A percentile compares a stretch with the other conserved stretches of the same genome.
phyloP scores from a whole-genome alignment of 2,888 invertebrate genomes.

The Sialis lutaria region DNA sequence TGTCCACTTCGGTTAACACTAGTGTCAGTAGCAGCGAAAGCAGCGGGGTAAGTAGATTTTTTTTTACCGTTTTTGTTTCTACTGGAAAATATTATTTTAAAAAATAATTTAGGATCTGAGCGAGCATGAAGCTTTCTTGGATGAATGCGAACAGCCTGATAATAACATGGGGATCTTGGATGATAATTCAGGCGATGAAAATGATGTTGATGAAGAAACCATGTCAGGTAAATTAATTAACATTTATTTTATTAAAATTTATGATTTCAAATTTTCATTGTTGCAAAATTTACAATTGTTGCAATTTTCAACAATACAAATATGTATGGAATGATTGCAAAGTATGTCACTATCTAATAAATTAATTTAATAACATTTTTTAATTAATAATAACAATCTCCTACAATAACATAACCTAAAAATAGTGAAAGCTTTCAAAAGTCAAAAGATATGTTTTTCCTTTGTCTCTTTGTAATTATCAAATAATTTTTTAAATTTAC shows the following conservation, averaged over 20 bases:
- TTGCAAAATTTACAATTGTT: too few species aligned
- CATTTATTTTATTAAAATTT: not conserved
- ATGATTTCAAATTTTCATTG: not conserved
- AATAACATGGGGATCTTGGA: conserved; percentile 35
- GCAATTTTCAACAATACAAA: too few species aligned
- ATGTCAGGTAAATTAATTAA: conserved; percentile 45
- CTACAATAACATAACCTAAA: too few species aligned
- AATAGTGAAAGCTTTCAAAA: too few species aligned
- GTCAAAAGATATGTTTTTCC: too few species aligned
- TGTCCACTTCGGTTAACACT: conserved; percentile 22
- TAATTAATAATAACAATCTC: too few species aligned
- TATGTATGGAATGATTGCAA: too few species aligned
- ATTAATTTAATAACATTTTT: too few species aligned
- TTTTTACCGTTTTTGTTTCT: not conserved
- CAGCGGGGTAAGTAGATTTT: conserved; percentile 13
- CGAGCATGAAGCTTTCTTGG: conserved; percentile 45
- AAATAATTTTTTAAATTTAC: too few species aligned
- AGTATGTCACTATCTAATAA: too few species aligned
- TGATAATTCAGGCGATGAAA: conserved; percentile 62
- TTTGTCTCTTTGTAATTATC: too few species aligned
- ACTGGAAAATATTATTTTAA: not conserved
- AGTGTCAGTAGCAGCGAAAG: conserved; percentile 26
- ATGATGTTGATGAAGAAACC: conserved; percentile 73
- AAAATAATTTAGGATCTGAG: conserved; percentile 28
- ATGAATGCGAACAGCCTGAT: conserved; percentile 31